Evolutionary conservation across 2,888 invertebrate genomes (phyloP).

Genomic region (Eumerus sabulonum): DNA sequence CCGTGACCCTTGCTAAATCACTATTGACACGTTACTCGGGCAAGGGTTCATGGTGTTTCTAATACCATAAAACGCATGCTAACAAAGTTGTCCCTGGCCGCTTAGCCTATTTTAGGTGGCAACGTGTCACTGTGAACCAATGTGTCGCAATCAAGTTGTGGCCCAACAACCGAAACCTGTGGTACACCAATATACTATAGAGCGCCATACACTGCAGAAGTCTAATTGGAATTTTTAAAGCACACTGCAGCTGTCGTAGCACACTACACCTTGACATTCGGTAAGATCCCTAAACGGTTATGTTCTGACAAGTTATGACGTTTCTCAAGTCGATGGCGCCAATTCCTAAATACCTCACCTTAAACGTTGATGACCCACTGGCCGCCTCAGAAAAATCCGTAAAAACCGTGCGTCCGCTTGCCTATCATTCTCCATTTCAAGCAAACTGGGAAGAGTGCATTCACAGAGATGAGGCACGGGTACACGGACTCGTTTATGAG

Average conservation of each 20-base stretch:
- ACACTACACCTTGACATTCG: constrained; percentile 24
- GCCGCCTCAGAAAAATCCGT: constrained; percentile 37
- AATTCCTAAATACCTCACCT: constrained; percentile 46
- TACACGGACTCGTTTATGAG: constrained; percentile 25
- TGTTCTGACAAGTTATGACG: constrained; percentile 60
- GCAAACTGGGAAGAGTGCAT: constrained; percentile 2
- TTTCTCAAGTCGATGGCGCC: constrained; percentile 56
- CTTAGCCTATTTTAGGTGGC: constrained; percentile 26
- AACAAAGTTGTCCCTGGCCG: constrained; percentile 44
- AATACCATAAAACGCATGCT: constrained; percentile 38
- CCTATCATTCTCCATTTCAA: constrained; percentile 33
- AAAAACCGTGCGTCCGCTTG: constrained; percentile 10
- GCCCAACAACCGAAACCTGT: constrained; percentile 30
- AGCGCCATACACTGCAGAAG: background rate
- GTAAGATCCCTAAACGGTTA: constrained; percentile 52
- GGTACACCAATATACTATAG: constrained; percentile 29
- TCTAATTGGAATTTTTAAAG: constrained; percentile 37
- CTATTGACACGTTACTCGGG: constrained; percentile 11
- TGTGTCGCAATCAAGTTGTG: background rate
- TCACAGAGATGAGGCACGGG: background rate
- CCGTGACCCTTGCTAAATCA: constrained; percentile 43
- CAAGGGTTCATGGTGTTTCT: background rate
- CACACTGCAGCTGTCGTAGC: constrained; percentile 1
- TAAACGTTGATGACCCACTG: constrained; percentile 34
- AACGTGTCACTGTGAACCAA: background rate